Conservation (phyloP, 2,888 invertebrate species). For the Xestia c-nigrum region DNA sequence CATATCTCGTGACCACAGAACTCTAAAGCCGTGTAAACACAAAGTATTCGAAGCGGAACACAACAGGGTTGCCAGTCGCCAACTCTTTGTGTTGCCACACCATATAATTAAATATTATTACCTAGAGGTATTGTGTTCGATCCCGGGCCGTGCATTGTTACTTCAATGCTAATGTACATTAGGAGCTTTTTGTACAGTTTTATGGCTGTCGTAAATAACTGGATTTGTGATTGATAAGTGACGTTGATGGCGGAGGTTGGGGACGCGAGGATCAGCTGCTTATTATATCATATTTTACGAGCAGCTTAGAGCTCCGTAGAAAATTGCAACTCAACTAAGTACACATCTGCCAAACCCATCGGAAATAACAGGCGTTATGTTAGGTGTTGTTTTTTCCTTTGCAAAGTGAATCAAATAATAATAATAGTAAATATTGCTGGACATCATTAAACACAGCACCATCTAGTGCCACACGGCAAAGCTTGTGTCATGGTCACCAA, state of each 20-base stretch:
- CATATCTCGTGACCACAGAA: slow-evolving; percentile 31
- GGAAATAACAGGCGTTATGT: neutral
- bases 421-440: no score
- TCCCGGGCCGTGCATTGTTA: slow-evolving; percentile 66
- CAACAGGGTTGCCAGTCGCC: slow-evolving; percentile 67
- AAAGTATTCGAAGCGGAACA: slow-evolving; percentile 65
- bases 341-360: neutral
- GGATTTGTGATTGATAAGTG: slow-evolving; percentile 62
- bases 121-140: slow-evolving; percentile 68
- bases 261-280: slow-evolving; percentile 40
- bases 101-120: slow-evolving; percentile 75
- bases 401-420: no score
- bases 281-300: slow-evolving; percentile 35
- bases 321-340: neutral
- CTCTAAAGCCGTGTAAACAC: slow-evolving; percentile 51
- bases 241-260: slow-evolving; percentile 36
- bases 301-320: slow-evolving; percentile 8
- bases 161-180: slow-evolving; percentile 57
- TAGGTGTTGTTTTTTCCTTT: neutral
- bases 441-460: no score
- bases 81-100: slow-evolving; percentile 67
- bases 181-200: slow-evolving; percentile 59
- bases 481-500: no score
- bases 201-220: slow-evolving; percentile 66
- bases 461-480: no score